Evolutionary conservation across 2,797 vertebrate genomes (phyloP), one percentile per base, ranked within the genome.

Genomic region (Gambelia wislizenii): DNA sequence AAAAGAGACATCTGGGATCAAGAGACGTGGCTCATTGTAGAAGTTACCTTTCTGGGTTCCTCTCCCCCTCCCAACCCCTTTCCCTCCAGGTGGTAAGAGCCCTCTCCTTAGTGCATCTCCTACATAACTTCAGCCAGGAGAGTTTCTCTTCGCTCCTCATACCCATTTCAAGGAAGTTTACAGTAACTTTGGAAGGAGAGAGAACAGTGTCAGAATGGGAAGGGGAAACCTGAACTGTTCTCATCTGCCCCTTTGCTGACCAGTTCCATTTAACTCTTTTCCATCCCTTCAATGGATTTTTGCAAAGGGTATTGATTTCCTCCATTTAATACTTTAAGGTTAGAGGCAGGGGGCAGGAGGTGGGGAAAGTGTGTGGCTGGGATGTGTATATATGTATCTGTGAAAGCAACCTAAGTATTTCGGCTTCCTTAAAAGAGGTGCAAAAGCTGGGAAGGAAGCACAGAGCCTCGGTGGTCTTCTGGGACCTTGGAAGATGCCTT

Each of bases 401-500:
- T 33, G 10, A 25, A 85, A 75, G 49, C 20, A 27, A 30, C 33
- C 42, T 67, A 20, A 72, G 36, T 44, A 12, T 77, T 82, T 54
- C 54, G 52, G 44, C 56, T 56, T 69, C 61, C 67, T 30, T 47
- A 7, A 25, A 56, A 87, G 64, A 72, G 64, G 77, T 12, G 25
- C 75, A 49, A 18, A 39, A 44, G 14, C 42, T 8, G 7, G 61
- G 33, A 86, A 22, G 36, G 14, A 20, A 72, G 2, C 14, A 13
- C 67, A 6, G 6, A 12, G n/a, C 76, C 85, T 39, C 61, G 25
- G 44, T 14, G 67, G 61, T 27, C 36, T 52, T 27, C 77, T 13
- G 78, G 69, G 18, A 89, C 92, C n/a, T 70, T 75, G 86, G 91
- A 93, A 90, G 93, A 98, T 99, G 98, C 98, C 98, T 67, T 98